Conservation (phyloP, 2,888 invertebrate genomes). For the Leucophenga maculata region DNA sequence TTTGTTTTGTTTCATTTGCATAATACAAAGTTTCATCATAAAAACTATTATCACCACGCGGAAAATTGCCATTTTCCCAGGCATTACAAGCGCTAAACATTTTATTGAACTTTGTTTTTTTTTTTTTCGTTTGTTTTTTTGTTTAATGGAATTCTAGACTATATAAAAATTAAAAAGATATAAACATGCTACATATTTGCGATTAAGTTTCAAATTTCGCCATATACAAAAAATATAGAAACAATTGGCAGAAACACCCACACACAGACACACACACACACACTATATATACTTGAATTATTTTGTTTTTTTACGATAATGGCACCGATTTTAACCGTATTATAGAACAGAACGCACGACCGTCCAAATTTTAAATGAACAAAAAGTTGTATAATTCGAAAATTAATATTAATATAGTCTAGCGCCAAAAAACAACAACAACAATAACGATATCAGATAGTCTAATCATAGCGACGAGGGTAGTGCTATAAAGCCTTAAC, state of each 20-base stretch:
- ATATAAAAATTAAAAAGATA: neutral
- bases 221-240: too few species aligned
- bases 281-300: too few species aligned
- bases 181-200: constrained; percentile 36
- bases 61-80: constrained; percentile 55
- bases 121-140: constrained; percentile 8
- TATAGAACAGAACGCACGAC: constrained; percentile 34
- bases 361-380: constrained; percentile 55
- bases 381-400: constrained; percentile 50
- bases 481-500: constrained; percentile 2
- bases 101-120: constrained; percentile 17
- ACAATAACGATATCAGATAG: constrained; percentile 1
- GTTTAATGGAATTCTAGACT: neutral
- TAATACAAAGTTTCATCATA: constrained; percentile 46
- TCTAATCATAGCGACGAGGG: neutral
- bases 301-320: too few species aligned
- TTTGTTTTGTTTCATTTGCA: constrained; percentile 41
- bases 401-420: constrained; percentile 54
- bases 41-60: constrained; percentile 51
- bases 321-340: too few species aligned
- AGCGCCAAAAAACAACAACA: constrained; percentile 21
- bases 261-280: neutral
- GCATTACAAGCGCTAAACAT: constrained; percentile 50
- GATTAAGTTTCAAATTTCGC: neutral
- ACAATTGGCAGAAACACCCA: neutral